Conservation (phyloP, 2,888 invertebrate genomes). For the Catotricha subobsoleta region DNA sequence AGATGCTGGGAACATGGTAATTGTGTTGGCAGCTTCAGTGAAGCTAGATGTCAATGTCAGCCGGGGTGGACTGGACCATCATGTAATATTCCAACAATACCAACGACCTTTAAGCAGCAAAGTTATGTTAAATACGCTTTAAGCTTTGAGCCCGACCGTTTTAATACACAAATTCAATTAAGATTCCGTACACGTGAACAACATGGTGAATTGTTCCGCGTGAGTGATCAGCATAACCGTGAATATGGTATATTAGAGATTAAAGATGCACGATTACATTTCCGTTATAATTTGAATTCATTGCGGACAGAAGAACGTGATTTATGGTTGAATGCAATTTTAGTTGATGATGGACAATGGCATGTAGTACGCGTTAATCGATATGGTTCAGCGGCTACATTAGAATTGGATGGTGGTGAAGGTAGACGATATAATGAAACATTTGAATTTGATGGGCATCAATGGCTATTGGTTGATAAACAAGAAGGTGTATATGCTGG, state of each 20-base stretch:
- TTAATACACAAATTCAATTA: conserved; percentile 81
- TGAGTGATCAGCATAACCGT: conserved; percentile 83
- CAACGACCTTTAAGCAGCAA: conserved; percentile 81
- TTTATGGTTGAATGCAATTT: conserved; percentile 75
- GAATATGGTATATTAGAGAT: conserved; percentile 88
- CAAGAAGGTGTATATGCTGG: conserved; percentile 92
- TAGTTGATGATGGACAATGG: conserved; percentile 93
- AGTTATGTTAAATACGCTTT: conserved; percentile 95
- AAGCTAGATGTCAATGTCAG: conserved; percentile 81
- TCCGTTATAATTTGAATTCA: conserved; percentile 84
- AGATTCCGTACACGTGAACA: conserved; percentile 86
- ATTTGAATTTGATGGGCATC: conserved; percentile 76
- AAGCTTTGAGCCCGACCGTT: conserved; percentile 83
- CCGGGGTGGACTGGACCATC: conserved; percentile 91
- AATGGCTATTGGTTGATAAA: conserved; percentile 81
- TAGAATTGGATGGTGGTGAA: conserved; percentile 89
- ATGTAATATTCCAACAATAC: conserved; percentile 68
- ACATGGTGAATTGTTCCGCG: conserved; percentile 82
- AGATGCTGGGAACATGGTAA: conserved; percentile 88
- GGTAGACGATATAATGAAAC: conserved; percentile 86
- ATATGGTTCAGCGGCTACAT: conserved; percentile 79
- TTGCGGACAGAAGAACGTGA: conserved; percentile 76
- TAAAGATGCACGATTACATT: conserved; percentile 73
- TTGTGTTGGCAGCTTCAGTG: conserved; percentile 77
- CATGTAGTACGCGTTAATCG: conserved; percentile 83